Evolutionary conservation across 2,797 vertebrate species (phyloP).

Genomic region (Pyrocephalus nanus): DNA sequence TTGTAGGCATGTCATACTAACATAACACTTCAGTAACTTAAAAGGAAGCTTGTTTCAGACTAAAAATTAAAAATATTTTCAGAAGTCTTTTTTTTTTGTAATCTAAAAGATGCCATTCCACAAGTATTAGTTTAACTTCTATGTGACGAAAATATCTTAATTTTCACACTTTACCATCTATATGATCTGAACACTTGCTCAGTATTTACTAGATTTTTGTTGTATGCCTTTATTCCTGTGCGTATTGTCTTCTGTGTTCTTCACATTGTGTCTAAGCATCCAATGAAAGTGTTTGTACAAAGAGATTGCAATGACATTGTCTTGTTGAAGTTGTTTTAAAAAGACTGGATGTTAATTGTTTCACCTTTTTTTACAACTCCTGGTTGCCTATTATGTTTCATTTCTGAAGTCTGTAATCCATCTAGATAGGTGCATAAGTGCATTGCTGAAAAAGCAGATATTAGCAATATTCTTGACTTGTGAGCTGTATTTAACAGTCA

Average conservation of each 20-base stretch:
- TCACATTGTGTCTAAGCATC: background rate
- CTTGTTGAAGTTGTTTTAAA: background rate
- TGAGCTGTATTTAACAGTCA: background rate
- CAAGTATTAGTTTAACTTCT: background rate
- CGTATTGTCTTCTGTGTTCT: background rate
- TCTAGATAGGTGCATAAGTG: background rate
- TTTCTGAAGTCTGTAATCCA: background rate
- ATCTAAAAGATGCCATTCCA: background rate
- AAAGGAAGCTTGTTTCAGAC: background rate
- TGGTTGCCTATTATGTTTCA: background rate
- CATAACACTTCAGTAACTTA: background rate
- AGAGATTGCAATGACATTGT: background rate
- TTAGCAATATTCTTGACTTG: background rate
- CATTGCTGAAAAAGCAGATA: background rate
- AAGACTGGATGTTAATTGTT: background rate
- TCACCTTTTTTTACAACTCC: background rate
- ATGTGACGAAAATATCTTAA: background rate
- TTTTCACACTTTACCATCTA: background rate
- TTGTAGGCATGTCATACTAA: background rate
- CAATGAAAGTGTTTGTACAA: background rate
- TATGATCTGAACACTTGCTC: background rate
- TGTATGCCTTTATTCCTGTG: background rate
- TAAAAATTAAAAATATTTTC: background rate
- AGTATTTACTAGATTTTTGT: background rate
- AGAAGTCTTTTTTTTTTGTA: background rate